Evolutionary conservation across 1,140 invertebrate species (phyloP).

Genomic region (Pseudachorutes palmiensis): DNA sequence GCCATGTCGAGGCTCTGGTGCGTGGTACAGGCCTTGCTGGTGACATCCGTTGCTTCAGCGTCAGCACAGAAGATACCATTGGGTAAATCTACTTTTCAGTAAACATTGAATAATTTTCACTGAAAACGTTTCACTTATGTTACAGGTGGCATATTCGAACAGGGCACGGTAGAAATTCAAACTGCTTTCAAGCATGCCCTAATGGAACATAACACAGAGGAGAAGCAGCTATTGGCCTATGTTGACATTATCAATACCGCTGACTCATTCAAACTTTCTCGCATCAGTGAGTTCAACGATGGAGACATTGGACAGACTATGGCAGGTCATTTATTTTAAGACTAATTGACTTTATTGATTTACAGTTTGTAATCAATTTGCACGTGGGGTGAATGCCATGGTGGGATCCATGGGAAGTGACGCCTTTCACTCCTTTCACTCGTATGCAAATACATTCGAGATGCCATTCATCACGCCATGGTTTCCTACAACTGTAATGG

Average conservation of each 20-base stretch:
- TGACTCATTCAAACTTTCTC: conserved; percentile 43
- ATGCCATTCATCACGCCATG: conserved; percentile 51
- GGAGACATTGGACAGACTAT: background rate
- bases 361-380: conserved; percentile 48
- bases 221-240: conserved; percentile 41
- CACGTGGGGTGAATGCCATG: conserved; percentile 48
- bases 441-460: conserved; percentile 51
- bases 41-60: background rate
- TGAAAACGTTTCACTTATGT: background rate
- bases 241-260: conserved; percentile 43
- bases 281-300: conserved; percentile 41
- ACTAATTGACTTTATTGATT: conserved; percentile 21
- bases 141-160: conserved; percentile 40
- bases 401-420: conserved; percentile 53
- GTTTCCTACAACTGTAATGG: conserved; percentile 55
- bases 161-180: conserved; percentile 41
- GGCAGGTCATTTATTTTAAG: conserved; percentile 6
- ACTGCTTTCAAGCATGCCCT: conserved; percentile 43
- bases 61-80: conserved; percentile 20
- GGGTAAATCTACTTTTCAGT: conserved; percentile 12
- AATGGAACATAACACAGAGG: conserved; percentile 40
- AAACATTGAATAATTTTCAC: background rate
- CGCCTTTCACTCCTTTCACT: conserved; percentile 49
- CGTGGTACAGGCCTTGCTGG: background rate
- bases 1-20: background rate